Evolutionary conservation across 2,888 invertebrate genomes (phyloP), one percentile per base, ranked within the genome.

Genomic region (Scaptomyza flava): DNA sequence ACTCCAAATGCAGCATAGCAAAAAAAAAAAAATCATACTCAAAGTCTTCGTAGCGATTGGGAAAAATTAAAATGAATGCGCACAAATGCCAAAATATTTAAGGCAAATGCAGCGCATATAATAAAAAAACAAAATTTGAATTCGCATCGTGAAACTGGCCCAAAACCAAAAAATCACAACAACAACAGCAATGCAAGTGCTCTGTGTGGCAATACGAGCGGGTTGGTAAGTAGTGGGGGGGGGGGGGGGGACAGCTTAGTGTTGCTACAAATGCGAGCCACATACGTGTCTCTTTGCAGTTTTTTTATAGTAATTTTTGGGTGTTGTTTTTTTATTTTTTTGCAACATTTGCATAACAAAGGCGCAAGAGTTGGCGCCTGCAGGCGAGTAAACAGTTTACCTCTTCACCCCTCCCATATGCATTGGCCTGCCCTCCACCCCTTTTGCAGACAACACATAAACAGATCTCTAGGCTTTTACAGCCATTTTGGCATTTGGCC

Each of bases 51-150:
- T 23, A 42, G 36, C 70, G 69, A 69, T 72, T 79, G 62, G 77
- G 63, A 67, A 68, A 69, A 78, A 78, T 72, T 76, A 66, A 87
- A 86, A 85, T 88, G 80, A 88, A 88, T 88, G 88, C 88, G 88
- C 84, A 86, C 81, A 84, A 81, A 84, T 84, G 84, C 84, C 84
- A 84, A 84, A 84, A 84, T 84, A 84, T 84, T 84, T 86, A 72
- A 70, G 73, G 68, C 83, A 74, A 41, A 62, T 34, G 51, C 36
- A 36, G 62, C 71, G 38, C 14, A 38, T 14, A n/a, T 14, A 38
- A 38, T 8, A 63, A 60, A 62, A 30, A 64, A 45, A 51, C 31
- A 36, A 67, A 76, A 69, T 77, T 79, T 79, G 76, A 75, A 75
- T 73, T 76, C 79, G 67, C 74, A 74, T 64, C 79, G 76, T 71